phyloP scores from a whole-genome alignment of 1,140 invertebrate species.

The Triops cancriformis region DNA sequence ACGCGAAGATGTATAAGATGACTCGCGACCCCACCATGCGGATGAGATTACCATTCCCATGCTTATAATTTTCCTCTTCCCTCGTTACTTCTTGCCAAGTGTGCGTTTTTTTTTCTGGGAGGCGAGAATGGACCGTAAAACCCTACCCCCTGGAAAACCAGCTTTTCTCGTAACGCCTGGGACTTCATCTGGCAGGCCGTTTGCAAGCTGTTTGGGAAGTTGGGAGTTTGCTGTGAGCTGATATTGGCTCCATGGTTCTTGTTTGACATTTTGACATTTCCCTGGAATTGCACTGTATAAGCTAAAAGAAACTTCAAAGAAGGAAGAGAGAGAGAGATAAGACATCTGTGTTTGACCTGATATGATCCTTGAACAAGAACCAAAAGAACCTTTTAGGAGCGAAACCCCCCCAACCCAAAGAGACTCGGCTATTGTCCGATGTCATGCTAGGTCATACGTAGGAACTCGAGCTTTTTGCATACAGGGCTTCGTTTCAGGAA shows the following conservation, averaged over 20 bases:
- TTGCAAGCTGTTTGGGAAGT: constrained; percentile 1
- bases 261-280: constrained; percentile 2
- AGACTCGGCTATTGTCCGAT: not conserved
- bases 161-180: not conserved
- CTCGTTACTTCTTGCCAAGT: not conserved
- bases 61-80: not conserved
- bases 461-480: not conserved
- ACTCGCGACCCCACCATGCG: not conserved
- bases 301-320: not conserved
- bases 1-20: not conserved
- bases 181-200: constrained; percentile 3
- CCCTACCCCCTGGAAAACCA: not conserved
- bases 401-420: not conserved
- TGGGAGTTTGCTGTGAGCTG: not conserved
- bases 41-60: constrained; percentile 10
- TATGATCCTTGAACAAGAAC: constrained; percentile 9
- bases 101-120: not conserved
- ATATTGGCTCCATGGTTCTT: not conserved
- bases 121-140: not conserved
- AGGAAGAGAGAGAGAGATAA: not conserved
- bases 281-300: not conserved
- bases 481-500: not conserved
- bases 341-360: constrained; percentile 10
- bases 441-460: not conserved
- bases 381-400: not conserved